These are phyloP conservation scores for Agrochola lota DNA, from an alignment of 2,888 invertebrate genomes.

Conservation along the genomic window DNA sequence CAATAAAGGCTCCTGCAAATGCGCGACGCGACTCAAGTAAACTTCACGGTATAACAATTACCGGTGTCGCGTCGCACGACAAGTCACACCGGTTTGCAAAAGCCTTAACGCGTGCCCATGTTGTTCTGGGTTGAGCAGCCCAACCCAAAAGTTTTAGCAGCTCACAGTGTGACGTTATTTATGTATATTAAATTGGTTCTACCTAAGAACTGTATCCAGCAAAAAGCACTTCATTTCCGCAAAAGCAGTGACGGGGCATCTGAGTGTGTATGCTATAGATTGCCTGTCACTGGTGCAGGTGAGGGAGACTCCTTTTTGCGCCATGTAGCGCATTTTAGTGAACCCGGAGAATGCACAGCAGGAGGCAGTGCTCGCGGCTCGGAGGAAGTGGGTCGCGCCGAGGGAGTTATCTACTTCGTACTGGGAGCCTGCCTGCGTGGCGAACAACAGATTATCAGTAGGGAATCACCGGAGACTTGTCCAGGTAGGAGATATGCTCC, in stretches of 20 bases:
- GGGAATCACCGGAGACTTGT: not conserved
- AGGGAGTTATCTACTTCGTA: constrained; percentile 94
- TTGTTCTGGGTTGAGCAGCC: not conserved
- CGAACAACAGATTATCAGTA: not conserved
- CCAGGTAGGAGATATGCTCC: not conserved
- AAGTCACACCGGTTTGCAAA: too few relatives aligned
- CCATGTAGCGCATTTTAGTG: constrained; percentile 93
- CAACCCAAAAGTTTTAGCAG: not conserved
- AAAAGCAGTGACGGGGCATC: constrained; percentile 76
- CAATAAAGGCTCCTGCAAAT: not conserved
- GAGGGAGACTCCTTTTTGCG: constrained; percentile 94
- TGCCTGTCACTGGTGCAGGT: constrained; percentile 94
- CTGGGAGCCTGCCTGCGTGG: constrained; percentile 94
- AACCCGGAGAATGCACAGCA: constrained; percentile 92
- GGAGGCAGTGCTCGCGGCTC: constrained; percentile 93
- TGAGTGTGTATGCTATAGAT: constrained; percentile 93
- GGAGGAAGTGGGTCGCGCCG: constrained; percentile 95
- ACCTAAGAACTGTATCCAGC: constrained; percentile 81
- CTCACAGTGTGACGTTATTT: not conserved
- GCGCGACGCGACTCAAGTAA: too few relatives aligned
- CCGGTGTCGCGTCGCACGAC: too few relatives aligned
- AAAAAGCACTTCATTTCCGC: constrained; percentile 76
- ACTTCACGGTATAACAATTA: too few relatives aligned
- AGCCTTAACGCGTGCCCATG: not conserved
- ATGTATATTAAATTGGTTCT: not conserved